Evolutionary conservation across 92 coral and sea anemone genomes (phyloP).

Genomic region (Zoanthus solanderi): DNA sequence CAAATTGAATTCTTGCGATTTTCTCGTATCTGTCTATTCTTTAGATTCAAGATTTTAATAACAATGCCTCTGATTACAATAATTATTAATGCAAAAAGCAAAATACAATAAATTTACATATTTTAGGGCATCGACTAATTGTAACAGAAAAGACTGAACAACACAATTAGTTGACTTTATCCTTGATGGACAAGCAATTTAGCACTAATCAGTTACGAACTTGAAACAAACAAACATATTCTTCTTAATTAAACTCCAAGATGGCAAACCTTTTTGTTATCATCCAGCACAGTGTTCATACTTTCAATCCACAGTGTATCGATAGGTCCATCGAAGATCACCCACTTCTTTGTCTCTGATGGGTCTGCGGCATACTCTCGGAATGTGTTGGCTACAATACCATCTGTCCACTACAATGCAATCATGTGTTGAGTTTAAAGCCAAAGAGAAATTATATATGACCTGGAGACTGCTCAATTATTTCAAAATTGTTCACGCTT

Average conservation of each 20-base stretch:
- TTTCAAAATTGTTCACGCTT: neutral
- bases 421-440: neutral
- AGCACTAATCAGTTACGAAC: no score
- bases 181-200: no score
- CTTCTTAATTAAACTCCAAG: neutral
- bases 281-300: slow-evolving; percentile 99
- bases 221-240: no score
- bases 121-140: no score
- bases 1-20: no score
- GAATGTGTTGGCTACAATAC: slow-evolving; percentile 99
- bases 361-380: slow-evolving; percentile 99
- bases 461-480: neutral
- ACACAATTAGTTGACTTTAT: no score
- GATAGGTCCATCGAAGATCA: slow-evolving; percentile 98
- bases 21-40: no score
- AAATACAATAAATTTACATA: no score
- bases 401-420: slow-evolving; percentile 94
- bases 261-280: slow-evolving; percentile 91
- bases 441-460: neutral
- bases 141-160: no score
- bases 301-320: slow-evolving; percentile 99
- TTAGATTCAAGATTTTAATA: no score
- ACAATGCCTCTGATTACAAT: no score
- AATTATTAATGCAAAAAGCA: no score
- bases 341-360: slow-evolving; percentile 97